Conservation (phyloP, 1,140 invertebrate species). For the Proctacanthus coquilletti region DNA sequence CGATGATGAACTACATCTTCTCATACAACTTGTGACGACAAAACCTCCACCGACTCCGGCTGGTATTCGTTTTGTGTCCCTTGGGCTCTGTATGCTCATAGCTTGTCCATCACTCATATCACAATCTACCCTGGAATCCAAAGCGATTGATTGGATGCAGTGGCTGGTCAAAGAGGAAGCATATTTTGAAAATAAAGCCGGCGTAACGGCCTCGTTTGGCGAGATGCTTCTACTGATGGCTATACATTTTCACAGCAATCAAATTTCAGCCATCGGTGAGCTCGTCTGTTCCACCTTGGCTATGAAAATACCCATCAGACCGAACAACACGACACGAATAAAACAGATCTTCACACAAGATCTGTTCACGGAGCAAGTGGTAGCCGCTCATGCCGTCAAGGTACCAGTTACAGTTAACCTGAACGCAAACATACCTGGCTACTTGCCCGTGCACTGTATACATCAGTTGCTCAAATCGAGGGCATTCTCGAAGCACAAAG, state of each 20-base stretch:
- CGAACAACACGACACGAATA: conserved; percentile 79
- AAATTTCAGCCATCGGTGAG: conserved; percentile 80
- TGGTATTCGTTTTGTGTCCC: conserved; percentile 82
- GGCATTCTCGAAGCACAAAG: conserved; percentile 91
- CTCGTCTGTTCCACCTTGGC: conserved; percentile 85
- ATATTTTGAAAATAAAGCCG: conserved; percentile 65
- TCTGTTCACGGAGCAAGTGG: conserved; percentile 94
- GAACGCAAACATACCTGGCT: conserved; percentile 78
- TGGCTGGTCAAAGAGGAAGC: conserved; percentile 84
- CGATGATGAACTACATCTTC: conserved; percentile 76
- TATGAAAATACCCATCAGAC: conserved; percentile 86
- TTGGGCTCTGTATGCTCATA: conserved; percentile 87
- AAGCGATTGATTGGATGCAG: conserved; percentile 86
- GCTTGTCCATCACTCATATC: conserved; percentile 79
- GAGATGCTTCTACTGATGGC: conserved; percentile 93
- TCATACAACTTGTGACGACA: conserved; percentile 75
- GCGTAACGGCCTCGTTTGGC: conserved; percentile 74
- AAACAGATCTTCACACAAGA: conserved; percentile 94
- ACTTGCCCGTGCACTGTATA: conserved; percentile 93
- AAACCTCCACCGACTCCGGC: conserved; percentile 79
- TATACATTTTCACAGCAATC: conserved; percentile 92
- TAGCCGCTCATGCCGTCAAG: conserved; percentile 88
- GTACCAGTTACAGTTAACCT: conserved; percentile 85
- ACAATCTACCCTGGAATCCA: conserved; percentile 64
- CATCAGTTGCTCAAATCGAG: conserved; percentile 88